Base-by-base conservation (phyloP, 2,797 vertebrate genomes). In the Pempheris klunzingeri region DNA sequence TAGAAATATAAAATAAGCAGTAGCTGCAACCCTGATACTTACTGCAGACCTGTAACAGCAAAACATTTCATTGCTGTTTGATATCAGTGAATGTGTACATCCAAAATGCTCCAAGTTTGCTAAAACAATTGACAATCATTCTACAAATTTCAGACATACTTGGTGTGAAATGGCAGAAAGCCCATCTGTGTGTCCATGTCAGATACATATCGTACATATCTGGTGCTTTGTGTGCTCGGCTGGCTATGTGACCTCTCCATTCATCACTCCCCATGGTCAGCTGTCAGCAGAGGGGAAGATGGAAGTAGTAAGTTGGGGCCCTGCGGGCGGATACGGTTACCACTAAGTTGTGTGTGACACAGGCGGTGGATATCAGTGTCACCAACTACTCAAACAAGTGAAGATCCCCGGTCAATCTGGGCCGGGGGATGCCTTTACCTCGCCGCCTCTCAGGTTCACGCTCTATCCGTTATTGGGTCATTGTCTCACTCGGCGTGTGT, bases 211-310 rank as follows among this genome's bases (percentile, higher is more conserved):
- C 26, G 30, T 30, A 87, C 79, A 74, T 80, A 78, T 87, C 26
- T n/a, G 57, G 52, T 22, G 79, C 82, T 81, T 71, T 72, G 85
- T 84, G 80, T 43, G 82, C 39, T 70, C 62, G 73, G 46, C 55
- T 44, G 82, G 76, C 86, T 72, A 66, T 65, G 75, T 84, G 86
- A 90, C 85, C 87, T 70, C 54, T 61, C 87, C 89, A 91, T 92
- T 90, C 90, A 92, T 90, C 90, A 91, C 74, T 84, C 70, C 74
- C 71, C 86, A 82, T 77, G 89, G 90, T 93, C 91, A 92, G 92
- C 92, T 93, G 92, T 92, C 92, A 92, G 91, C 88, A 8, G 79
- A 87, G 62, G 80, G 78, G 80, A 80, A 83, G 84, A 87, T 92
- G 91, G 90, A 82, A 88, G 92, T 87, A 89, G 89, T 92, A 90